Conservation (phyloP, 2,113 vertebrate genomes). For the Calidris pugnax region DNA sequence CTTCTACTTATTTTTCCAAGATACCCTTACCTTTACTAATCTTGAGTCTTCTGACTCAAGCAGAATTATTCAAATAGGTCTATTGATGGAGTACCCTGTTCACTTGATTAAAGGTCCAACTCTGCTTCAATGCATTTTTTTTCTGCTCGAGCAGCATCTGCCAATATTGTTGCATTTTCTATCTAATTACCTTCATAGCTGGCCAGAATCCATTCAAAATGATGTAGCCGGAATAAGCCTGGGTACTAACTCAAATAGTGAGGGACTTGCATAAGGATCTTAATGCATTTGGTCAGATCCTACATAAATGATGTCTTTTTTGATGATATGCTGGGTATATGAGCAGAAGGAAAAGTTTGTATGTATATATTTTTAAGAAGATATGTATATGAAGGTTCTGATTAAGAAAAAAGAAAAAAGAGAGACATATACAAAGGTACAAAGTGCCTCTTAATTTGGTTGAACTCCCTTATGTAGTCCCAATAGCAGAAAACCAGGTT, state of each 20-base stretch:
- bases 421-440: neutral
- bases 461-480: neutral
- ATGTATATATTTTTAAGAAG: neutral
- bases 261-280: neutral
- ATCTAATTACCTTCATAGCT: slow-evolving; percentile 54
- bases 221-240: slow-evolving; percentile 5
- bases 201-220: slow-evolving; percentile 37
- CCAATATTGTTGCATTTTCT: slow-evolving; percentile 57
- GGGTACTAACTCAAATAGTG: neutral
- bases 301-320: neutral
- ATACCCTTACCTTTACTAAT: slow-evolving; percentile 35
- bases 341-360: neutral
- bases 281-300: neutral
- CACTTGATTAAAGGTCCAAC: slow-evolving; percentile 67
- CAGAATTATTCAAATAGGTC: slow-evolving; percentile 56
- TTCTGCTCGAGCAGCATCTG: slow-evolving; percentile 56
- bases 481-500: neutral
- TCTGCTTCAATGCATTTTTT: slow-evolving; percentile 23
- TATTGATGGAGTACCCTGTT: slow-evolving; percentile 42
- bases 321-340: neutral
- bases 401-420: neutral
- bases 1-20: slow-evolving; percentile 18
- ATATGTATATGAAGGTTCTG: neutral
- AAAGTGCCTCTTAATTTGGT: neutral
- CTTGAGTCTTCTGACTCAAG: slow-evolving; percentile 13